Evolutionary conservation across 1,140 invertebrate genomes (phyloP), one percentile per base, ranked within the genome.

Genomic region (Aleiodes sp.): DNA sequence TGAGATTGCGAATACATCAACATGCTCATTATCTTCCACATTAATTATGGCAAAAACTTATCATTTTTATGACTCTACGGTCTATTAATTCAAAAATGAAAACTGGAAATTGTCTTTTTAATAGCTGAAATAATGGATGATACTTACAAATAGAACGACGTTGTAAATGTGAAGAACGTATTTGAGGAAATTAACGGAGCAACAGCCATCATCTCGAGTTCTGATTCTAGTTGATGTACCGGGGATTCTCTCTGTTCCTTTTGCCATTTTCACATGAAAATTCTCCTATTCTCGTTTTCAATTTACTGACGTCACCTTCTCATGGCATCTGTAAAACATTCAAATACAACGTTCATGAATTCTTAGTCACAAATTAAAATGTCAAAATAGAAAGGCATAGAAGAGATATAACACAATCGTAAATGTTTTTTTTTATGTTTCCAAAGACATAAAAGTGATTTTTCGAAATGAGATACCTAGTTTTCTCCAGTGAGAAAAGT

Each of bases 91-190:
- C 59, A 19, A 37, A 61, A 31, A 14, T 35, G 35, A 61, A 10
- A 35, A 35, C 31, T 9, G 16, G 9, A 41, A 46, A 46, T 19
- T 19, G 37, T 39, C 37, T 39, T 39, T 2, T 9, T 4, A n/a
- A n/a, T n/a, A n/a, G n/a, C n/a, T n/a, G n/a, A 29, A 19, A 46
- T 26, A 37, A 41, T 63, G n/a, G 62, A 60, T 70, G n/a, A 74
- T 75, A 89, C 91, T 92, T 86, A 94, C 92, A 86, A 94, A 87
- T 76, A 93, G 91, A 46, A 94, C 90, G 41, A 93, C 89, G 77
- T 94, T 94, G 87, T 93, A 94, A 76, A 94, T 91, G 82, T 93
- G 91, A 31, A 94, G 88, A 70, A 93, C 90, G 76, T 92, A 92
- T 86, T 93, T 92, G 10, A 94, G 83, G 76, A 94, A 93, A 81